These are phyloP conservation scores for Phacellophora camtschatica DNA, from an alignment of 30 jellyfish, hydroid and myxozoan species.

Conservation along the genomic window DNA sequence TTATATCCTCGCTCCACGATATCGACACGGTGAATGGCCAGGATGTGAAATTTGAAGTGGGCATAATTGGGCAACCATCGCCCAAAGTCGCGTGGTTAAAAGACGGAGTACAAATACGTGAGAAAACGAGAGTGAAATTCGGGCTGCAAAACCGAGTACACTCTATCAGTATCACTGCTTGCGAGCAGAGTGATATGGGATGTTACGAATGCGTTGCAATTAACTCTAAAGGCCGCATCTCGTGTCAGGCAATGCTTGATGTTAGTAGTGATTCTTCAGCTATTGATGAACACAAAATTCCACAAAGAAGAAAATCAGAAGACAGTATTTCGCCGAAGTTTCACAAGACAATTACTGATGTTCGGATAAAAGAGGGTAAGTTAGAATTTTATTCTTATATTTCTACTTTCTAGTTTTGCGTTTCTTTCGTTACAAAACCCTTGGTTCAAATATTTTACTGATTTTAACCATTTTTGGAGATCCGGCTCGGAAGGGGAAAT, in stretches of 20 bases:
- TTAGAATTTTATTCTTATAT: neutral
- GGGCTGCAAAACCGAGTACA: conserved; percentile 63
- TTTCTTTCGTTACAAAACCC: too few relatives aligned
- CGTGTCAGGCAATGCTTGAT: conserved; percentile 61
- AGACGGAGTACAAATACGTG: conserved; percentile 70
- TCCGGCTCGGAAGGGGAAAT: too few relatives aligned
- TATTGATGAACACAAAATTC: conserved; percentile 1
- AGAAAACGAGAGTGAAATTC: conserved; percentile 36
- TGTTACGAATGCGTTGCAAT: conserved; percentile 92
- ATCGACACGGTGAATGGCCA: conserved; percentile 24
- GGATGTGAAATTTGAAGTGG: conserved; percentile 53
- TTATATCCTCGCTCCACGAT: conserved; percentile 58
- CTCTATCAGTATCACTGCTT: conserved; percentile 12
- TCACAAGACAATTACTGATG: conserved; percentile 56
- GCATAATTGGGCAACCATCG: conserved; percentile 67
- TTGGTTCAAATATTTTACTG: too few relatives aligned
- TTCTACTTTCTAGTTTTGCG: too few relatives aligned
- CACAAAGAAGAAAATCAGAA: conserved; percentile 44
- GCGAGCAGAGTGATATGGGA: conserved; percentile 67
- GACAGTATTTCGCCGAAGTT: conserved; percentile 69
- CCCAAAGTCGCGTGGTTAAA: conserved; percentile 64
- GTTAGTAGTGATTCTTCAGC: conserved; percentile 28
- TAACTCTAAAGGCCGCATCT: conserved; percentile 61
- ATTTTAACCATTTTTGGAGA: too few relatives aligned
- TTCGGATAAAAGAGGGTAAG: conserved; percentile 62